Conservation (phyloP, 1,140 invertebrate species). For the Eurosta solidaginis region DNA sequence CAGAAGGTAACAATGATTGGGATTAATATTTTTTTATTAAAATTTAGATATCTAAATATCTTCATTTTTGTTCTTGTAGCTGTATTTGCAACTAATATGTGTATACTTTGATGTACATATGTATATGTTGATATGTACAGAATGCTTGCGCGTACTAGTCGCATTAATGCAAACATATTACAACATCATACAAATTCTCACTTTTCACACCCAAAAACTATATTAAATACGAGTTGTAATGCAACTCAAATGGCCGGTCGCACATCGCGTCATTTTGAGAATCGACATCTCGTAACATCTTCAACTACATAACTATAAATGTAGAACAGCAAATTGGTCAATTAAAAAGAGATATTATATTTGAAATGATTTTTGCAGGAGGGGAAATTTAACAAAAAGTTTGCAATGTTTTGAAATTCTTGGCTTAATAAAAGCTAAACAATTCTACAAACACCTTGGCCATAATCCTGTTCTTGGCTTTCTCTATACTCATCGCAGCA, state of each 20-base stretch:
- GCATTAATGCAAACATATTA: background rate
- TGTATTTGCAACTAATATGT: background rate
- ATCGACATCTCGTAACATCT: background rate
- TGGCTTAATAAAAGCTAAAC: no score
- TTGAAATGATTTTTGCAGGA: no score
- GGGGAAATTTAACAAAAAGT: no score
- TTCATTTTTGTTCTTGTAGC: no score
- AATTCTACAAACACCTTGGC: no score
- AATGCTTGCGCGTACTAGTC: background rate
- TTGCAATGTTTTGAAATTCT: background rate
- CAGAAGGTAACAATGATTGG: no score
- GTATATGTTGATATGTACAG: background rate
- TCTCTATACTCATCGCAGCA: no score
- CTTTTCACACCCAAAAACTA: background rate
- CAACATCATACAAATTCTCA: background rate
- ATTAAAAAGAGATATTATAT: background rate
- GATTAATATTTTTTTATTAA: no score
- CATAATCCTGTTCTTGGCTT: no score
- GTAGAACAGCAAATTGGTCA: conserved; percentile 1
- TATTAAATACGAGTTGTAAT: background rate
- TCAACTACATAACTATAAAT: background rate
- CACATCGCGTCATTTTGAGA: background rate
- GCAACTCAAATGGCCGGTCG: background rate
- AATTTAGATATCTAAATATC: no score
- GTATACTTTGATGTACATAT: background rate